A percentile compares a stretch with the other conserved stretches of the same genome.
Evolutionary conservation across 2,113 vertebrate species (phyloP).

Genomic region (Ailuropoda melanoleuca): DNA sequence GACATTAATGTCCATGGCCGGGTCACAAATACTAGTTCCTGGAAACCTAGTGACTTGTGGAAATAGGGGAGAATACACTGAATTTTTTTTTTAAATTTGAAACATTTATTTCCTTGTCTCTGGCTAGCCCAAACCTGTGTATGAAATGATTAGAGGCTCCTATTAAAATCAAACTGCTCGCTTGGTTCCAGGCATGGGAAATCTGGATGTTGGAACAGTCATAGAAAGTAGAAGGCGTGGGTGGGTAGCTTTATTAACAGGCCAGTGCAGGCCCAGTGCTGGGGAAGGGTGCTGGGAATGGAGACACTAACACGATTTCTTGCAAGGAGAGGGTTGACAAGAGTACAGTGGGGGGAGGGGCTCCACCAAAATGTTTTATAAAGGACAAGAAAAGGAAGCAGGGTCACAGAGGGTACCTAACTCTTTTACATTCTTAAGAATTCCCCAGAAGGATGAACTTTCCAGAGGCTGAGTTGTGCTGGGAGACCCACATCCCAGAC

Average conservation of each 20-base stretch:
- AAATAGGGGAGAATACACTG: not conserved
- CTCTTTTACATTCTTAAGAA: not conserved
- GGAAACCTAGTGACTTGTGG: not conserved
- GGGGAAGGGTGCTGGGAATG: not conserved
- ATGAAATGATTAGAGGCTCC: slow-evolving; percentile 1
- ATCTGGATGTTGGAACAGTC: not conserved
- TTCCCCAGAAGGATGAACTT: not conserved
- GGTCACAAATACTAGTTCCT: not conserved
- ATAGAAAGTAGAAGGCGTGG: not conserved
- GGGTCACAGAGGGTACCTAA: not conserved
- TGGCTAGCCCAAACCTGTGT: not conserved
- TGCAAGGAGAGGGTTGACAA: not conserved
- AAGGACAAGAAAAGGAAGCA: not conserved
- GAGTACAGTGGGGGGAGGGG: not conserved
- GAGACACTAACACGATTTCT: not conserved
- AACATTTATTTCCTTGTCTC: slow-evolving; percentile 1
- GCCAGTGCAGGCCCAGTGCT: not conserved
- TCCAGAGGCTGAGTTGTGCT: not conserved
- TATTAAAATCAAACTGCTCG: slow-evolving; percentile 4
- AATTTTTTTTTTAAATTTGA: not conserved
- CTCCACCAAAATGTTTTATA: not conserved
- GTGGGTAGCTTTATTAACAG: not conserved
- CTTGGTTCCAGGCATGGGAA: not conserved
- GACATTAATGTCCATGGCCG: not conserved
- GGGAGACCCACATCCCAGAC: not conserved